phyloP scores from a whole-genome alignment of 2,797 vertebrate genomes.

The Coreius guichenoti region DNA sequence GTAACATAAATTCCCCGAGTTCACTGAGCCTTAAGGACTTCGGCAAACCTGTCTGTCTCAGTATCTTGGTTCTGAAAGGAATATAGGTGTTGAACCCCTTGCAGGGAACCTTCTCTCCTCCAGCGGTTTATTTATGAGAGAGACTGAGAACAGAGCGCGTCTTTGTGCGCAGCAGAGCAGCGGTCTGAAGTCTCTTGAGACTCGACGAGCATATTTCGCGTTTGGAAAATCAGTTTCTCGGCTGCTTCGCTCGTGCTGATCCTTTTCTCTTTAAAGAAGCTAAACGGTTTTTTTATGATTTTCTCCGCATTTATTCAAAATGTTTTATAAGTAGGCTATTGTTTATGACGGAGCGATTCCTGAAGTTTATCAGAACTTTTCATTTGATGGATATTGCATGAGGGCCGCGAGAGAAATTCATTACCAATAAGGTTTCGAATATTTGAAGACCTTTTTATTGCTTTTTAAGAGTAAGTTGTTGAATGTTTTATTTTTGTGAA shows the following conservation, averaged over 20 bases:
- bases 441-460: neutral
- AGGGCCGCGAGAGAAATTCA: neutral
- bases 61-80: neutral
- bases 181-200: constrained; percentile 63
- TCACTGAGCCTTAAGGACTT: constrained; percentile 9
- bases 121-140: constrained; percentile 53
- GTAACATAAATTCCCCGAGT: constrained; percentile 4
- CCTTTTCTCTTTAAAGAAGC: neutral
- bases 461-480: neutral
- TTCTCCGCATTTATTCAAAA: neutral
- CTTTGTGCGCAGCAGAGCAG: constrained; percentile 75
- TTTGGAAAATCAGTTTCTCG: neutral
- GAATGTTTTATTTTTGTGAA: neutral
- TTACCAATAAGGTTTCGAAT: neutral
- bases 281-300: neutral
- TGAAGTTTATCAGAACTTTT: neutral
- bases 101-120: constrained; percentile 12
- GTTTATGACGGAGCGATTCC: neutral
- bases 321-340: neutral
- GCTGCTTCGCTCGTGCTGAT: constrained; percentile 4
- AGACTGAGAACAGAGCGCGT: constrained; percentile 71
- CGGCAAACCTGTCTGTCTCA: neutral
- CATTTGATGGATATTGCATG: neutral
- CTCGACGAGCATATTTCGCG: constrained; percentile 27
- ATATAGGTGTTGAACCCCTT: neutral